phyloP scores from a whole-genome alignment of 2,888 invertebrate species.

The Sphaeridia pumilis region DNA sequence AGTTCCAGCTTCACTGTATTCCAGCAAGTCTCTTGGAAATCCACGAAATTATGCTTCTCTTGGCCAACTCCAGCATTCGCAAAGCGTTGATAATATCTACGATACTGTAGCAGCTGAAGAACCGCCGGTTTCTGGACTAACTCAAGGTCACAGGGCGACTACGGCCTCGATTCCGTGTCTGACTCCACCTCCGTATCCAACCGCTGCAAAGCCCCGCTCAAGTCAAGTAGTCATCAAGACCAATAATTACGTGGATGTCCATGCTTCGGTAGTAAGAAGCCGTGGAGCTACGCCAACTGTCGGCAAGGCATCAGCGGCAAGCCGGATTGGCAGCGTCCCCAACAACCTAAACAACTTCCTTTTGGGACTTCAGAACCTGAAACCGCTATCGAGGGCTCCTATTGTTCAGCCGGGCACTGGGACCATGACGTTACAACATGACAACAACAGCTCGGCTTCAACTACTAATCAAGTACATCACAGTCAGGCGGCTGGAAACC shows the following conservation, averaged over 20 bases:
- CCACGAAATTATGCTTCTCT: constrained; percentile 2
- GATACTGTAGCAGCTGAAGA: constrained; percentile 35
- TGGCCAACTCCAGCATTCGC: constrained; percentile 12
- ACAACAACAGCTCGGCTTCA: neutral
- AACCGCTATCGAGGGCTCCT: constrained; percentile 34
- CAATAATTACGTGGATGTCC: constrained; percentile 53
- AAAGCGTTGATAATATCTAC: constrained; percentile 36
- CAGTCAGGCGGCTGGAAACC: constrained; percentile 1
- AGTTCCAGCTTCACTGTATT: neutral
- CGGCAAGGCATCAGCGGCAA: no score
- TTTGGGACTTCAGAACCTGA: constrained; percentile 34
- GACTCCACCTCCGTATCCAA: constrained; percentile 14
- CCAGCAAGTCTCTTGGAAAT: neutral
- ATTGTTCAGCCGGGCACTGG: constrained; percentile 33
- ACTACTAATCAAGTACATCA: constrained; percentile 4
- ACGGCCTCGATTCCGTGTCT: constrained; percentile 9
- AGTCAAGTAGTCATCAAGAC: constrained; percentile 45
- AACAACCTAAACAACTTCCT: constrained; percentile 35
- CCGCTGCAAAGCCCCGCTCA: constrained; percentile 9
- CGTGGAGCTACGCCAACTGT: constrained; percentile 1
- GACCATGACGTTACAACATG: constrained; percentile 18
- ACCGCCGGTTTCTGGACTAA: constrained; percentile 5
- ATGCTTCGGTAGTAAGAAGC: constrained; percentile 41
- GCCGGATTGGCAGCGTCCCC: constrained; percentile 32
- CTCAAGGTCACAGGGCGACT: neutral